A percentile compares a stretch with the other conserved stretches of the same genome.
Evolutionary conservation across 1,140 invertebrate genomes (phyloP).

Genomic region (Brachionus plicatilis): DNA sequence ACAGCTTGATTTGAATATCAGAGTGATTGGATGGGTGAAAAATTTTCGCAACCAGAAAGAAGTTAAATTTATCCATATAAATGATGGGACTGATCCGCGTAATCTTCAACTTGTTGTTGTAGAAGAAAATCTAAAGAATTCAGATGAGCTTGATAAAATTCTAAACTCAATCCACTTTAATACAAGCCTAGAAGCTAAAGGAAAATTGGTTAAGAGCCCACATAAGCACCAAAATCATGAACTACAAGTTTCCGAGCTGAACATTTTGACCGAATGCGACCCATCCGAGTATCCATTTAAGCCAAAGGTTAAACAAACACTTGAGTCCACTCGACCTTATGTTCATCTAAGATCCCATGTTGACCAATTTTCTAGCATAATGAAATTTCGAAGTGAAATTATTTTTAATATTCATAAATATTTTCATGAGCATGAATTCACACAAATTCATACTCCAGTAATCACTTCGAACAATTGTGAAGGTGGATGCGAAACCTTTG

Average conservation of each 20-base stretch:
- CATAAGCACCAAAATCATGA: slow-evolving; percentile 12
- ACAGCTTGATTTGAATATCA: not conserved
- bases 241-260: not conserved
- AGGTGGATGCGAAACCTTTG: slow-evolving; percentile 39
- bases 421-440: not conserved
- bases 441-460: slow-evolving; percentile 33
- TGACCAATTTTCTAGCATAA: not conserved
- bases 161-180: not conserved
- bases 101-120: not conserved
- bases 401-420: not conserved
- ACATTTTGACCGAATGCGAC: not conserved
- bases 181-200: slow-evolving; percentile 4
- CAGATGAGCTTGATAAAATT: not conserved
- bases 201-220: slow-evolving; percentile 9
- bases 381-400: slow-evolving; percentile 22
- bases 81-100: slow-evolving; percentile 8
- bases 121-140: not conserved
- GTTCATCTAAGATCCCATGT: slow-evolving; percentile 4
- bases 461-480: slow-evolving; percentile 41
- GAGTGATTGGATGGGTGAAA: slow-evolving; percentile 18
- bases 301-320: not conserved
- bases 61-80: slow-evolving; percentile 27
- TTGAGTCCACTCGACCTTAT: not conserved
- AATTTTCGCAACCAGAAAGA: slow-evolving; percentile 7
- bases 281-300: slow-evolving; percentile 26